Percentiles rank a stretch among this genome's conserved stretches.
phyloP scores from a whole-genome alignment of 2,888 invertebrate species.

The Onchidella celtica region DNA sequence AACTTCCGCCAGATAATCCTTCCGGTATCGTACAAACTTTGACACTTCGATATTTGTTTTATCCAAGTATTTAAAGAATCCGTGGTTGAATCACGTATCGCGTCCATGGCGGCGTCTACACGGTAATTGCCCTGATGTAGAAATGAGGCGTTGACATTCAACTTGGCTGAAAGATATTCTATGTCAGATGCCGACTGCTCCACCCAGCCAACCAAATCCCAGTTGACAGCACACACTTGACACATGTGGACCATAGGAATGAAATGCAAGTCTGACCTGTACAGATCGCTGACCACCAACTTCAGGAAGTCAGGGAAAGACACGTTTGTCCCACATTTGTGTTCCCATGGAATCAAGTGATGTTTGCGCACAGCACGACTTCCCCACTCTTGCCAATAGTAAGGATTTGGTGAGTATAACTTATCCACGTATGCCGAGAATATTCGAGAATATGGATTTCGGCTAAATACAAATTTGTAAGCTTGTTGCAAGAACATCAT shows the following conservation, averaged over 20 bases:
- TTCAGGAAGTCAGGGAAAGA: slow-evolving; percentile 48
- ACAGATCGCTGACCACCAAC: slow-evolving; percentile 1
- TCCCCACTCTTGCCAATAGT: slow-evolving; percentile 55
- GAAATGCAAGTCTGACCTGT: slow-evolving; percentile 52
- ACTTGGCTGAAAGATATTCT: slow-evolving; percentile 41
- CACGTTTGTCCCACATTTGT: slow-evolving; percentile 42
- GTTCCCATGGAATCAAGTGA: slow-evolving; percentile 38
- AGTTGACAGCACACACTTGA: slow-evolving; percentile 52
- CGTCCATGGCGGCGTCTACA: slow-evolving; percentile 36
- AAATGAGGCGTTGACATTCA: slow-evolving; percentile 43
- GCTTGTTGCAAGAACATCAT: slow-evolving; percentile 22
- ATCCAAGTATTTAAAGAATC: slow-evolving; percentile 42
- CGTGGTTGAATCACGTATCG: slow-evolving; percentile 44
- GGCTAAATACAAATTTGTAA: slow-evolving; percentile 51
- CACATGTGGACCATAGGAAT: slow-evolving; percentile 49
- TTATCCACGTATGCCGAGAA: slow-evolving; percentile 59
- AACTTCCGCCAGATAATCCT: slow-evolving; percentile 52
- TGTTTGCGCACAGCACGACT: slow-evolving; percentile 10
- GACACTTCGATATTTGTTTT: slow-evolving; percentile 38
- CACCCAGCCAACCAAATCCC: slow-evolving; percentile 56
- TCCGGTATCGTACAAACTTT: slow-evolving; percentile 46
- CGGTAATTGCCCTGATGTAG: slow-evolving; percentile 26
- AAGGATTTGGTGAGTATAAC: slow-evolving; percentile 55
- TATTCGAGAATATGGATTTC: slow-evolving; percentile 56
- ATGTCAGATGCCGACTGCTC: slow-evolving; percentile 53